phyloP scores from a whole-genome alignment of 2,888 invertebrate species.

The Lasioglossum oenotherae region DNA sequence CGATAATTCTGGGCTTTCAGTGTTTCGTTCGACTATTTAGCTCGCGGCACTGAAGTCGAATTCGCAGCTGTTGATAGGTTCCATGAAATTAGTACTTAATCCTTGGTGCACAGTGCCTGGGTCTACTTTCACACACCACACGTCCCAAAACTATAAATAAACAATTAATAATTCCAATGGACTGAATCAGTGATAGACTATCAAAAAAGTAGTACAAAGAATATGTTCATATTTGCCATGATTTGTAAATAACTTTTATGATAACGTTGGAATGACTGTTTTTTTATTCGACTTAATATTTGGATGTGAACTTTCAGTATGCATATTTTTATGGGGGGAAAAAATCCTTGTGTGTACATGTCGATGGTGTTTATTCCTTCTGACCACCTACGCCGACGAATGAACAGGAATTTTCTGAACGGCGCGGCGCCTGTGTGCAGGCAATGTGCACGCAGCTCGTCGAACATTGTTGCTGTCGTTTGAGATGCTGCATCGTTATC shows the following conservation, averaged over 20 bases:
- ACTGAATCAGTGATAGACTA: background rate
- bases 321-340: background rate
- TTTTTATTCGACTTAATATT: background rate
- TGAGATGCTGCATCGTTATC: constrained; percentile 53
- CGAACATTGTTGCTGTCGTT: constrained; percentile 47
- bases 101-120: background rate
- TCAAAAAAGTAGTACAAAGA: background rate
- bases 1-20: background rate
- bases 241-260: background rate
- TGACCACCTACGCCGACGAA: constrained; percentile 23
- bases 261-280: background rate
- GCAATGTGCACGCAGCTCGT: constrained; percentile 60
- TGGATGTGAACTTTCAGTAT: background rate
- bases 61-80: background rate
- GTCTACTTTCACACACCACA: background rate
- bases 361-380: constrained; percentile 6
- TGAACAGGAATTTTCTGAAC: constrained; percentile 53
- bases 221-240: background rate
- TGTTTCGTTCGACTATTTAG: background rate
- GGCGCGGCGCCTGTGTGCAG: constrained; percentile 25
- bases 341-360: background rate
- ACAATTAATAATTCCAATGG: background rate
- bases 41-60: background rate
- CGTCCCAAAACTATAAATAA: background rate
- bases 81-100: background rate